These are phyloP conservation scores for Micropterix aruncella DNA, from an alignment of 2,888 invertebrate species.

Conservation along the genomic window DNA sequence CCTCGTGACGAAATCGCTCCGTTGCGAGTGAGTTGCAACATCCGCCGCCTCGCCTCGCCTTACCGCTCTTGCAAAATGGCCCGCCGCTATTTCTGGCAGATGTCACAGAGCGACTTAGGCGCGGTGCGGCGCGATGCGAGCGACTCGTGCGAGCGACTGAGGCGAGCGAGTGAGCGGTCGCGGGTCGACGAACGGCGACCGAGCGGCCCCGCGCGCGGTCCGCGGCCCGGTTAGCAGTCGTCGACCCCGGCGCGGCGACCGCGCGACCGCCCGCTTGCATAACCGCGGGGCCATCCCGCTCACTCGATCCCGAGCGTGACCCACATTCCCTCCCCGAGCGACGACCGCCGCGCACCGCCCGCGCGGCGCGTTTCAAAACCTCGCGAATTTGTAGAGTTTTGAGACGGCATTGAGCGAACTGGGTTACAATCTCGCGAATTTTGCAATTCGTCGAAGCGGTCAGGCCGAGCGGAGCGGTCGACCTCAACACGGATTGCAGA, in stretches of 20 bases:
- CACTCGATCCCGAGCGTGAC: no score
- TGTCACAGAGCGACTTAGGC: no score
- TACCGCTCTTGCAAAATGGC: no score
- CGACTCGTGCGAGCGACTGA: not conserved
- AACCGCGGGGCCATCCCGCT: not conserved
- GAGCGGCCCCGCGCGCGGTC: constrained; percentile 4
- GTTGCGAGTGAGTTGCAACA: no score
- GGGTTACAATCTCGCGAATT: no score
- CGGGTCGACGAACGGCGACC: constrained; percentile 4
- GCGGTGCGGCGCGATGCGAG: not conserved
- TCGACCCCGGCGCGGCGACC: not conserved
- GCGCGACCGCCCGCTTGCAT: not conserved
- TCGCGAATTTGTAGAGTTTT: not conserved
- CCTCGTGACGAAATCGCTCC: no score
- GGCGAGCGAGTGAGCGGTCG: no score
- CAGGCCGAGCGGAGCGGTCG: constrained; percentile 9
- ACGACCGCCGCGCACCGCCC: not conserved
- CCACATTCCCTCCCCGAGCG: not conserved
- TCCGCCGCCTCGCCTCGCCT: no score
- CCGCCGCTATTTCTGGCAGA: no score
- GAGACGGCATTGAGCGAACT: not conserved
- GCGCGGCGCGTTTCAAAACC: not conserved
- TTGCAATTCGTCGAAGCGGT: constrained; percentile 1
- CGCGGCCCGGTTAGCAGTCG: constrained; percentile 5
- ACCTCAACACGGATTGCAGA: constrained; percentile 12